Conservation (phyloP, 2,113 vertebrate species). For the Myrmophylax atrothorax region DNA sequence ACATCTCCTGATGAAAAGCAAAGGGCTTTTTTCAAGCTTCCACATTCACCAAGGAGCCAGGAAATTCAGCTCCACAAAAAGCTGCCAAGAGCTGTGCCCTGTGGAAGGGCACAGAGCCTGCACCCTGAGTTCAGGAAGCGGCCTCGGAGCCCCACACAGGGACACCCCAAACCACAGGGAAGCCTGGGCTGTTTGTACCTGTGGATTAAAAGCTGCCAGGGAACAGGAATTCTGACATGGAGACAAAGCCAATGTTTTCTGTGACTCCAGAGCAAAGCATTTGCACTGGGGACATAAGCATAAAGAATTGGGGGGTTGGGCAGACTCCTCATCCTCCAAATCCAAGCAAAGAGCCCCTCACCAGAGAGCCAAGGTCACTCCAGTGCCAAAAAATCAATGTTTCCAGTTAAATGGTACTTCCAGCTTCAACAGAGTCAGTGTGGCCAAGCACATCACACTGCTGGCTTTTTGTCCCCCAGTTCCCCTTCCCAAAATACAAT, state of each 20-base stretch:
- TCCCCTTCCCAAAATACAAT: not conserved
- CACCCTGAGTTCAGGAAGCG: not conserved
- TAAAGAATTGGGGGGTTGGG: not conserved
- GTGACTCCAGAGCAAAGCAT: not conserved
- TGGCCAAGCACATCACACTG: not conserved
- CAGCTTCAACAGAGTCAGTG: fast-evolving
- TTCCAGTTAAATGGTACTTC: not conserved
- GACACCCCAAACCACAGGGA: not conserved
- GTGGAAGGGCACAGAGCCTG: fast-evolving
- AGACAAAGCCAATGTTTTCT: not conserved
- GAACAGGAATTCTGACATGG: not conserved
- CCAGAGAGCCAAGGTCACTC: fast-evolving
- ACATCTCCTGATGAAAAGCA: conserved; percentile 15
- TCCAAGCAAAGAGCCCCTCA: not conserved
- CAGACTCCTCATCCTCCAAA: not conserved
- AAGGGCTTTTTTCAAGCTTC: conserved; percentile 23
- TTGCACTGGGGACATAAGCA: fast-evolving
- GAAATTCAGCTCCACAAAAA: not conserved
- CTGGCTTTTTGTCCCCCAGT: not conserved
- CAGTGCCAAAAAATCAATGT: not conserved
- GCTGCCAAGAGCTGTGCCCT: not conserved
- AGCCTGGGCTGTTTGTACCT: no score
- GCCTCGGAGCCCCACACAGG: not conserved
- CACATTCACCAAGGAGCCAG: not conserved
- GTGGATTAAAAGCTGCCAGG: not conserved